Evolutionary conservation across 2,888 invertebrate species (phyloP), one percentile per base, ranked within the genome.

Genomic region (Synanthedon andrenaeformis): DNA sequence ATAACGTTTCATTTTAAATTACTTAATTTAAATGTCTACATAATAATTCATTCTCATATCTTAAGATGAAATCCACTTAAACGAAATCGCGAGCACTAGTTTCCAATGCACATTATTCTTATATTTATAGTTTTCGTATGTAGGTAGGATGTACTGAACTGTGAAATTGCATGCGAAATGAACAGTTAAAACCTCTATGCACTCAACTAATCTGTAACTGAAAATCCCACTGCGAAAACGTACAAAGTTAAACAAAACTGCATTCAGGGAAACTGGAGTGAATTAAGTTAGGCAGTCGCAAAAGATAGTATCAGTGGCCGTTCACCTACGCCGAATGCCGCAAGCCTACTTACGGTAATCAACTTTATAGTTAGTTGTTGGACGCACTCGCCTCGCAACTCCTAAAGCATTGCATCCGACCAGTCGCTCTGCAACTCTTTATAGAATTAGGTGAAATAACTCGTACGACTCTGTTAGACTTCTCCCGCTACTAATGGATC

Each of bases 381-480:
- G 67, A 76, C 76, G 74, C 76, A 78, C 73, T 74, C 67, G 63
- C 66, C 73, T 74, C 67, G 63, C 66, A 78, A 81, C 81, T 79
- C 76, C 69, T 63, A 69, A 78, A 74, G 35, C 75, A 79, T 59
- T 59, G 65, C 67, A 69, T 66, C 72, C 69, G 67, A 70, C 73
- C 67, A 45, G 61, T 65, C 63, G 52, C 52, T 62, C 67, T 67
- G 69, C 59, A 72, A 80, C 85, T 83, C 83, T 85, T 84, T 83
- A 86, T 77, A 80, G 79, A 71, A 81, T 84, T 85, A 85, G 71
- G 74, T 72, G 73, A 72, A 77, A 81, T 79, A 81, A 76, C 76
- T 76, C 72, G 70, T 67, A 72, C 73, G 74, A 79, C 82, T 77
- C 65, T 74, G 81, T 72, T 74, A 73, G 78, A 79, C 82, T 81